Base-by-base conservation (phyloP, 2,113 vertebrate genomes). In the Anoura caudifer region DNA sequence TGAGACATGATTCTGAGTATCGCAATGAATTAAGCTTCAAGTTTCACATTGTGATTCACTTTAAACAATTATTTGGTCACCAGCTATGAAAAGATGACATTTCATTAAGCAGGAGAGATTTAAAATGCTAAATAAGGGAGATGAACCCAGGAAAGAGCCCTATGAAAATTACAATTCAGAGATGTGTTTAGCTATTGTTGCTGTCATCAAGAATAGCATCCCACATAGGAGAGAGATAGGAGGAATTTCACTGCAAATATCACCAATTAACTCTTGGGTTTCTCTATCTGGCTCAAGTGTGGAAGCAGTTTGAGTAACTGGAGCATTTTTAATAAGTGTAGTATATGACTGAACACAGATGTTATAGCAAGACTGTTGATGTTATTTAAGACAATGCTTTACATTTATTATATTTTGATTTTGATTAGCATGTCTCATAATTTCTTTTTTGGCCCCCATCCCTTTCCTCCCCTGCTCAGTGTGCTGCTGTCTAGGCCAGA, bases 41-140 rank as follows among this genome's bases (percentile, higher is more conserved):
- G 41, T 67, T 97, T 94, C 92, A 87, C 80, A 83, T 86, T 45
- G 77, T 77, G 94, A 76, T 88, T 87, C 79, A 52, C 90, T 90
- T 87, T 63, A 83, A 94, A 95, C 92, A 97, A 95, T 96, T 96
- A 95, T 90, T 91, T 97, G 94, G 92, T 97, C 92, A 92, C 91
- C 33, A 17, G 33, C 87, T 82, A 65, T 88, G 90, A 95, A 93
- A 97, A 96, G 87, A 95, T 97, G 97, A 98, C 97, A 97, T 96
- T 97, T 97, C 95, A 97, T 97, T 97, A 96, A 91, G 72, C 91
- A 73, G 61, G 54, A 82, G 76, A 96, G 84, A 82, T 88, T 87
- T 70, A 50, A 92, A 87, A 88, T 88, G 92, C 65, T 82, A 90
- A 88, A 61, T 47, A 77, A 93, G 76, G 75, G 65, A 73, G 70